Percentiles rank a stretch among this genome's conserved stretches.
These are phyloP conservation scores for Dicerorhinus sumatrensis DNA, from an alignment of 2,113 vertebrate genomes.

Conservation along the genomic window DNA sequence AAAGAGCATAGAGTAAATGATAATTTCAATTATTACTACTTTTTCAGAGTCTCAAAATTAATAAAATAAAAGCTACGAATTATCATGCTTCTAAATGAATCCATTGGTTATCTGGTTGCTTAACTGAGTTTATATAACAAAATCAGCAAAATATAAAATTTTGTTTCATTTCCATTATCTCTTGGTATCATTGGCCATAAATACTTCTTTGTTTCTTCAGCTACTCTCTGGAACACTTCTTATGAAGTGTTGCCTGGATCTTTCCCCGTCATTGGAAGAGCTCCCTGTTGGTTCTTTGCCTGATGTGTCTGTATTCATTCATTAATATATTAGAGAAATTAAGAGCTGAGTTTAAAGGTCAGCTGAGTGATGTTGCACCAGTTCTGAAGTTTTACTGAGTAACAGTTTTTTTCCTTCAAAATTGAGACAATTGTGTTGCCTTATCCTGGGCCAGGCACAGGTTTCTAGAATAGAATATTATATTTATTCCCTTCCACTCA, in stretches of 20 bases:
- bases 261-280: neutral
- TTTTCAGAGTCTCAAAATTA: neutral
- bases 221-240: neutral
- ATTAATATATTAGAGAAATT: neutral
- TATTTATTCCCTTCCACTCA: accelerated
- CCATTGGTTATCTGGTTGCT: neutral
- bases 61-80: neutral
- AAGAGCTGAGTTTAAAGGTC: neutral
- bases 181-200: neutral
- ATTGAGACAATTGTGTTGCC: neutral
- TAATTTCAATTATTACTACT: neutral
- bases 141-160: neutral
- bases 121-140: neutral
- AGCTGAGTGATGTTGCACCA: neutral
- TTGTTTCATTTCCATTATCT: neutral
- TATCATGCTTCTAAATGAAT: neutral
- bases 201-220: neutral
- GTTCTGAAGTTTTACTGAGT: neutral
- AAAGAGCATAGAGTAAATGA: neutral
- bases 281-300: accelerated
- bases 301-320: neutral
- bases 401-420: neutral
- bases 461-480: neutral
- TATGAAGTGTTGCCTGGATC: accelerated
- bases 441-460: neutral